Conservation (phyloP, 2,888 invertebrate genomes). For the Chrysolina haemoptera region DNA sequence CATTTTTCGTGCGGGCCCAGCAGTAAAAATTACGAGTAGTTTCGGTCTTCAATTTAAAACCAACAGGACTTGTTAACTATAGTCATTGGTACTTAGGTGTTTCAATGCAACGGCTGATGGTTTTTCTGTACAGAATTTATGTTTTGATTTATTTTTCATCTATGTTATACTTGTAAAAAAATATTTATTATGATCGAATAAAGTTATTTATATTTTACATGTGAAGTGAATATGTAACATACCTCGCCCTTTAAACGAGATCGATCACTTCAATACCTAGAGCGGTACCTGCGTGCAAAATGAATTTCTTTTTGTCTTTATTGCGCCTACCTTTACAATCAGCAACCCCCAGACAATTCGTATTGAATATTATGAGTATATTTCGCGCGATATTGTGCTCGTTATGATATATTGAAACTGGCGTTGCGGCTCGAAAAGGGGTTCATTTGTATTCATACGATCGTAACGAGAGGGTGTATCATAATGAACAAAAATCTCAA, state of each 20-base stretch:
- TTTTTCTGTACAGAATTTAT: too few species aligned
- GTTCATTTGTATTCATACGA: conserved; percentile 43
- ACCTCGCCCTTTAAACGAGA: neutral
- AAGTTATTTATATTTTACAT: too few species aligned
- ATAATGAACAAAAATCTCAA: conserved; percentile 49
- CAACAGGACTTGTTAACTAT: too few species aligned
- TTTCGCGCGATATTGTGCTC: conserved; percentile 9
- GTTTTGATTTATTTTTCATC: too few species aligned
- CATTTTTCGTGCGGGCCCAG: too few species aligned
- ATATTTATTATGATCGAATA: too few species aligned
- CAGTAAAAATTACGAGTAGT: too few species aligned
- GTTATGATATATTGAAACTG: conserved; percentile 40
- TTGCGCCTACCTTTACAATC: neutral
- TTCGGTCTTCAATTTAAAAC: too few species aligned
- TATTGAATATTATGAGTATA: conserved; percentile 9
- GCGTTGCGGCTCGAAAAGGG: conserved; percentile 39
- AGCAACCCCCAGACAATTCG: conserved; percentile 3
- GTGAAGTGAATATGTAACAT: too few species aligned
- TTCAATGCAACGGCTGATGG: too few species aligned
- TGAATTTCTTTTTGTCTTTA: neutral
- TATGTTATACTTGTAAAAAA: too few species aligned
- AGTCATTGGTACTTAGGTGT: too few species aligned
- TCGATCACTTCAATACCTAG: neutral
- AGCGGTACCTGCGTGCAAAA: neutral
- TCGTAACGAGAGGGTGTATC: conserved; percentile 38